These are phyloP conservation scores for Drosophila sordidapex DNA, from an alignment of 2,888 invertebrate genomes.

Conservation along the genomic window DNA sequence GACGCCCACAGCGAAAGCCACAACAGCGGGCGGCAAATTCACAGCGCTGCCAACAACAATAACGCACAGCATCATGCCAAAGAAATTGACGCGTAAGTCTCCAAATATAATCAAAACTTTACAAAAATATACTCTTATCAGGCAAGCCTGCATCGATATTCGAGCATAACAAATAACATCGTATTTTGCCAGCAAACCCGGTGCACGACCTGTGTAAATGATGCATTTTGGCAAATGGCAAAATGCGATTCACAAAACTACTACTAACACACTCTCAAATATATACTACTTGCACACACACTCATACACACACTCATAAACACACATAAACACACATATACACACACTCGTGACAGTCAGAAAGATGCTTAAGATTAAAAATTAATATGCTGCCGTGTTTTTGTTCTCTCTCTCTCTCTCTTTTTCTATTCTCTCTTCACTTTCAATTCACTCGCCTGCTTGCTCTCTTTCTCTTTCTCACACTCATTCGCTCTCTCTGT, in stretches of 20 bases:
- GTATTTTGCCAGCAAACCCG: not conserved
- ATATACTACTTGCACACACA: not conserved
- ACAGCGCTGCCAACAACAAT: constrained; percentile 56
- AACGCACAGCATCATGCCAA: constrained; percentile 72
- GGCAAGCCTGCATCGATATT: not conserved
- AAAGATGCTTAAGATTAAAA: constrained; percentile 17
- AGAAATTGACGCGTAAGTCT: constrained; percentile 70
- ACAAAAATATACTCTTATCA: not conserved
- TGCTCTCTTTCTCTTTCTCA: constrained; percentile 5
- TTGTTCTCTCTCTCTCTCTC: constrained; percentile 36
- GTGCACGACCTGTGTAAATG: not conserved
- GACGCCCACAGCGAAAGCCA: constrained; percentile 49
- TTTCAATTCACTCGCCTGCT: constrained; percentile 11
- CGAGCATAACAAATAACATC: not conserved
- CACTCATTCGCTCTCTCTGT: not conserved
- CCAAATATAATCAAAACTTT: constrained; percentile 1
- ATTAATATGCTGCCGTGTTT: constrained; percentile 55
- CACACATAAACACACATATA: not conserved
- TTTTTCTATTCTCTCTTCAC: constrained; percentile 10
- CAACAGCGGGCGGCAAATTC: constrained; percentile 57
- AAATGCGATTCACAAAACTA: not conserved
- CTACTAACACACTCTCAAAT: not conserved
- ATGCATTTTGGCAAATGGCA: not conserved
- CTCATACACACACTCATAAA: not conserved
- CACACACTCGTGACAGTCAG: constrained; percentile 7